Conservation (phyloP, 2,888 invertebrate genomes). For the Matsumyia berberina region DNA sequence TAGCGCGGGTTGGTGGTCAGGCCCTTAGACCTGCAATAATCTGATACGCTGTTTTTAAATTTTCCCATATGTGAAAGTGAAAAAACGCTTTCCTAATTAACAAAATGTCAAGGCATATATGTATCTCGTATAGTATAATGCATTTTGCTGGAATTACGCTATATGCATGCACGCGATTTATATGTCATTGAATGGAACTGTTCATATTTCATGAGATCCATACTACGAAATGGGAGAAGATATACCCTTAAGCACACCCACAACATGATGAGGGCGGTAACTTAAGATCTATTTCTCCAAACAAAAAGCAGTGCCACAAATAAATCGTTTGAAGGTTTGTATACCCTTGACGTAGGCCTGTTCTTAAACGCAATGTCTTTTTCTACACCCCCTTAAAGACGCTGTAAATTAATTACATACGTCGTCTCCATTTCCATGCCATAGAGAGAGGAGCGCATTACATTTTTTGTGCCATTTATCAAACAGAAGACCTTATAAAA, state of each 20-base stretch:
- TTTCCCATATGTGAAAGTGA: neutral
- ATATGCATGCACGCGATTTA: neutral
- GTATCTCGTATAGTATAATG: too few relatives aligned
- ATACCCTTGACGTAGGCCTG: neutral
- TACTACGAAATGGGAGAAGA: neutral
- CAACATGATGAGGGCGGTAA: neutral
- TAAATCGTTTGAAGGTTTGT: slow-evolving; percentile 7
- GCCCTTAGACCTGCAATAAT: too few relatives aligned
- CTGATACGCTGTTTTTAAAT: too few relatives aligned
- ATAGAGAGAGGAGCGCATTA: neutral
- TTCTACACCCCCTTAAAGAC: slow-evolving; percentile 1
- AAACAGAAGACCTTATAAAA: slow-evolving; percentile 1
- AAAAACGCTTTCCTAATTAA: neutral
- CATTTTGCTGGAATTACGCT: neutral
- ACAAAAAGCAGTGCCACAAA: neutral
- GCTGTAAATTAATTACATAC: slow-evolving; percentile 18
- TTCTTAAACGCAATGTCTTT: neutral
- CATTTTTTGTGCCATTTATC: neutral
- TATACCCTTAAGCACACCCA: neutral
- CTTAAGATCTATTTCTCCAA: slow-evolving; percentile 8
- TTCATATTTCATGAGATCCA: neutral
- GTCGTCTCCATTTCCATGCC: neutral
- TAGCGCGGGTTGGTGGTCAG: too few relatives aligned
- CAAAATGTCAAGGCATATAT: neutral
- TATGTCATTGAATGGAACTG: neutral